These are phyloP conservation scores for Mantis religiosa DNA, from an alignment of 2,888 invertebrate genomes.

Conservation along the genomic window DNA sequence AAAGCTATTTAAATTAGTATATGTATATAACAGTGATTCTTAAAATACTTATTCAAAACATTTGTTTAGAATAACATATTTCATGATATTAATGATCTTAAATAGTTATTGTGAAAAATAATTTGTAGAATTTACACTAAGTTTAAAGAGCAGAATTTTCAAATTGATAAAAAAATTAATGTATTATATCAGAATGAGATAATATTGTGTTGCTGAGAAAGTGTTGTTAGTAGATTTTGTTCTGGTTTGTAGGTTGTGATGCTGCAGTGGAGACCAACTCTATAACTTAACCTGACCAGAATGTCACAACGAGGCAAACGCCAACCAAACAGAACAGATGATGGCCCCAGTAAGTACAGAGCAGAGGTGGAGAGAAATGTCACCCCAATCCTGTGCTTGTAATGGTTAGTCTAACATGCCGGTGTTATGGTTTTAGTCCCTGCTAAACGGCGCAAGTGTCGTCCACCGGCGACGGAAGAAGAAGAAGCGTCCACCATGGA, in stretches of 20 bases:
- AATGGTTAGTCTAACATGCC: neutral
- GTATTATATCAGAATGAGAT: too few relatives aligned
- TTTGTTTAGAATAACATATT: too few relatives aligned
- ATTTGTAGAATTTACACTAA: too few relatives aligned
- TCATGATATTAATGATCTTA: too few relatives aligned
- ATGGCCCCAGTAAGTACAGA: constrained; percentile 49
- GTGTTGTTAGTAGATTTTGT: neutral
- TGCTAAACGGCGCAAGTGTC: constrained; percentile 71
- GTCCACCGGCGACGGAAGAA: constrained; percentile 58
- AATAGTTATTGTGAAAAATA: too few relatives aligned
- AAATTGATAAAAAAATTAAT: too few relatives aligned
- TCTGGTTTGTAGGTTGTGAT: constrained; percentile 35
- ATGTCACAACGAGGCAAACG: constrained; percentile 78
- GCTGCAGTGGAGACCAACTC: constrained; percentile 37
- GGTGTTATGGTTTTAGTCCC: constrained; percentile 40
- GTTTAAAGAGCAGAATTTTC: too few relatives aligned
- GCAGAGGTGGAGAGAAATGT: neutral
- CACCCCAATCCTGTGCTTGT: neutral
- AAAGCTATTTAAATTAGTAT: too few relatives aligned
- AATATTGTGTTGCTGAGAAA: too few relatives aligned
- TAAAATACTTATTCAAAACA: too few relatives aligned
- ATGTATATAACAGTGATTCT: too few relatives aligned
- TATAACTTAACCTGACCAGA: constrained; percentile 37
- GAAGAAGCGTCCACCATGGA: constrained; percentile 41
- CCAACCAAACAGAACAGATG: constrained; percentile 62